Conservation (phyloP, 2,888 invertebrate species). For the Hirtodrosophila histrioides region DNA sequence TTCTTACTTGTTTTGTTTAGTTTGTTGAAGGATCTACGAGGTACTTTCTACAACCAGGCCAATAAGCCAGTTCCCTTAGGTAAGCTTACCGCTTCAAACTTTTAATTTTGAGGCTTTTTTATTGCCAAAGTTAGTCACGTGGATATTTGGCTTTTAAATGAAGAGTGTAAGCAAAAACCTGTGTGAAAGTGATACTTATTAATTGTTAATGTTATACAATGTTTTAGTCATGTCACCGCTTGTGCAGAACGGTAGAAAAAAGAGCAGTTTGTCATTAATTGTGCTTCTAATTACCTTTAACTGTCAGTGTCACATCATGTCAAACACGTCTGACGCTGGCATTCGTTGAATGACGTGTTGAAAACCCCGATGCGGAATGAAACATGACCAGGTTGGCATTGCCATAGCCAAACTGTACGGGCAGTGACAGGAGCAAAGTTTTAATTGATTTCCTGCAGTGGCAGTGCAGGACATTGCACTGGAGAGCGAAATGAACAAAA, state of each 20-base stretch:
- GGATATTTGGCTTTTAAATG: too few species aligned
- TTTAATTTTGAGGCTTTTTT: too few species aligned
- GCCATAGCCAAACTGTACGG: conserved; percentile 10
- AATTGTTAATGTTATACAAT: not conserved
- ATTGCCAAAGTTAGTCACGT: too few species aligned
- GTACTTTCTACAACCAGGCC: too few species aligned
- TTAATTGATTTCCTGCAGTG: conserved; percentile 74
- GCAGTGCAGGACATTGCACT: conserved; percentile 26
- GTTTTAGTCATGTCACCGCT: conserved; percentile 6
- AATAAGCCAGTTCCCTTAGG: too few species aligned
- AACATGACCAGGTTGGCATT: conserved; percentile 40
- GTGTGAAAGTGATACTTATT: conserved; percentile 3
- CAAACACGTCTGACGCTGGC: conserved; percentile 40
- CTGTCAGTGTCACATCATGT: conserved; percentile 45
- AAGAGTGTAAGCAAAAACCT: not conserved
- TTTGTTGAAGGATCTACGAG: too few species aligned
- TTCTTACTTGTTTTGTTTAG: too few species aligned
- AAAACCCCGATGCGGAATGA: conserved; percentile 18
- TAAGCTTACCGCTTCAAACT: too few species aligned
- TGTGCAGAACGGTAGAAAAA: not conserved
- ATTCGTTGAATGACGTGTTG: conserved; percentile 49
- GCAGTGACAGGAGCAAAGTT: conserved; percentile 57
- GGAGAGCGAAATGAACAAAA: conserved; percentile 21
- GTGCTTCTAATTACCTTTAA: conserved; percentile 64
- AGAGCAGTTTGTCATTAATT: conserved; percentile 49